These are phyloP conservation scores for Dicerorhinus sumatrensis DNA, from an alignment of 2,113 vertebrate genomes.

Conservation along the genomic window DNA sequence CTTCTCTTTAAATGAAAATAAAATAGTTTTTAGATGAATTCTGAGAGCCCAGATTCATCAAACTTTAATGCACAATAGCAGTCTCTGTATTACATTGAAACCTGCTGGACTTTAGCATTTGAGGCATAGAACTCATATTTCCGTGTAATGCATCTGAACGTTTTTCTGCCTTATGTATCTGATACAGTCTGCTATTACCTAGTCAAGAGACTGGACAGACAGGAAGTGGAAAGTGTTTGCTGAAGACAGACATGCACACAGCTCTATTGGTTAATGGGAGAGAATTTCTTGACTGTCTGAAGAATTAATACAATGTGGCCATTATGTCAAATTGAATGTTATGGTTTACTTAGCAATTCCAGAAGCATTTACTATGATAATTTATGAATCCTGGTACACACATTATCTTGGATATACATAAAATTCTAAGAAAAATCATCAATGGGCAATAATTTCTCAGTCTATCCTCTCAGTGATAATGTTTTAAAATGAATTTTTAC, in stretches of 20 bases:
- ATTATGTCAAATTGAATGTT: not conserved
- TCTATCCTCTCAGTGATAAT: not conserved
- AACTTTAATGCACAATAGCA: not conserved
- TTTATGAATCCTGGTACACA: not conserved
- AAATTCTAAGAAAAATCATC: not conserved
- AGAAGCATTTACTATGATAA: not conserved
- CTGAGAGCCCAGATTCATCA: not conserved
- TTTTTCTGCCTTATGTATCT: not conserved
- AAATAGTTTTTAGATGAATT: not conserved
- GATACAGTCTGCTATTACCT: not conserved
- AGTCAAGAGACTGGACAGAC: not conserved
- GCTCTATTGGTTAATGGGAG: not conserved
- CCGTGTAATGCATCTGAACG: not conserved
- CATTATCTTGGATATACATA: not conserved
- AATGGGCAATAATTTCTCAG: accelerated
- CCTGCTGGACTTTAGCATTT: not conserved
- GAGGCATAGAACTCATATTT: not conserved
- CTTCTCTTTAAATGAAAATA: conserved; percentile 45
- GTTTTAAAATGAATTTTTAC: not conserved
- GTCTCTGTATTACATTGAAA: not conserved
- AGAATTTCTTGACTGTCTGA: not conserved
- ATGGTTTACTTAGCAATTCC: not conserved
- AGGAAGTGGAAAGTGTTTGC: not conserved
- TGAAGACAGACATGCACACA: not conserved
- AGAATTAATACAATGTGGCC: not conserved